A percentile compares a stretch with the other conserved stretches of the same genome.
Conservation (phyloP, 2,888 invertebrate genomes). For the Microplitis deprimator region DNA sequence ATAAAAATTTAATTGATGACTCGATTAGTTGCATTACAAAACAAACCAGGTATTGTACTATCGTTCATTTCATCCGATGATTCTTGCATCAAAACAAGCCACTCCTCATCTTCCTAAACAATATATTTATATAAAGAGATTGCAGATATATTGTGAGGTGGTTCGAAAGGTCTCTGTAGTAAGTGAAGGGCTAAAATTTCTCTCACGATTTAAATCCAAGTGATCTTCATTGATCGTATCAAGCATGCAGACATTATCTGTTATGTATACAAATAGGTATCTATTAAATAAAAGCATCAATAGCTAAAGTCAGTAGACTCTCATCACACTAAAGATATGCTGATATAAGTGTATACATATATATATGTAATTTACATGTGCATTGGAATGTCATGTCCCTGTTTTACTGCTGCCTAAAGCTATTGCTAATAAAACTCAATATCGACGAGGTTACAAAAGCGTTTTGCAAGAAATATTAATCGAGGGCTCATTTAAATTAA, state of each 20-base stretch:
- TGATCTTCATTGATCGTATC: not conserved
- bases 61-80: constrained; percentile 14
- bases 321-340: not conserved
- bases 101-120: constrained; percentile 14
- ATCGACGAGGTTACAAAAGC: constrained; percentile 14
- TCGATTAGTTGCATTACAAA: constrained; percentile 23
- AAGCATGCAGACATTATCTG: not conserved
- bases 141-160: not conserved
- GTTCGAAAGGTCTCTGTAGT: not conserved
- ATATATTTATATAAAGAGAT: not conserved
- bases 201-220: not conserved
- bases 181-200: constrained; percentile 13
- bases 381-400: constrained; percentile 33
- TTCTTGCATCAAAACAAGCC: constrained; percentile 19
- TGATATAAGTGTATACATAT: no score
- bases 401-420: constrained; percentile 33
- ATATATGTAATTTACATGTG: not conserved
- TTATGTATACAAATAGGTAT: not conserved
- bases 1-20: constrained; percentile 12
- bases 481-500: not conserved
- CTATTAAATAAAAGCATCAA: not conserved
- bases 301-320: constrained; percentile 3
- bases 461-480: constrained; percentile 23
- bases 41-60: constrained; percentile 3
- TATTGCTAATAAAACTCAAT: constrained; percentile 25